Base-by-base conservation (phyloP, 2,888 invertebrate genomes). In the Alsophila aescularia region DNA sequence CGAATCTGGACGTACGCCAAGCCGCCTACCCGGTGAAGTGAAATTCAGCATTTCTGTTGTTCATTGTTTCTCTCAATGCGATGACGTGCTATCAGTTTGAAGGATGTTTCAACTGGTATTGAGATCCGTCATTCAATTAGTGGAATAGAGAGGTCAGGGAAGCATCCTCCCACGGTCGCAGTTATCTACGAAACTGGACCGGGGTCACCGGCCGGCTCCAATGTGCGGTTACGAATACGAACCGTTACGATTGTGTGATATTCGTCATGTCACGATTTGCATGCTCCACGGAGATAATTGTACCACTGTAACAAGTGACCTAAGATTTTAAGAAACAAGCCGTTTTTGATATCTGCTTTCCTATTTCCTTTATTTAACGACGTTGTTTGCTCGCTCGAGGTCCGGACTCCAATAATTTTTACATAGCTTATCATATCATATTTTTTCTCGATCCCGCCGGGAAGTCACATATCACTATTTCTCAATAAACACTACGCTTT, bases 101-200 rank as follows among this genome's bases (percentile, higher is more conserved):
- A 32, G 29, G 7, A 31, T 31, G 43, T 32, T 43, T 34, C 18
- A 39, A 52, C 16, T 40, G 50, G 45, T 58, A 58, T 56, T 70
- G 70, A 66, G 70, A 67, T 71, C 70, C 75, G 82, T 83, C 75
- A 81, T 83, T 83, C 75, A 83, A 82, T 86, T 82, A 83, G 71
- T 75, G 72, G 75, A 79, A 77, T 75, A 69, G 77, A 74, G 82
- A 83, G 83, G 82, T 83, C 83, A 84, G 74, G 81, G 79, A 82
- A 77, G 73, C 73, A 70, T 72, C 75, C 80, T 82, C 84, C 84
- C 83, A 85, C 86, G 82, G 76, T 59, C 70, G 69, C 60, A 67
- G 68, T 79, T 80, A 79, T 79, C 77, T 76, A 69, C 63, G 66
- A 70, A 81, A 78, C 68, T 77, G 69, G 77, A 77, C 72, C 79